Conservation (phyloP, 2,888 invertebrate species). For the Rambutsinella grinnellia region DNA sequence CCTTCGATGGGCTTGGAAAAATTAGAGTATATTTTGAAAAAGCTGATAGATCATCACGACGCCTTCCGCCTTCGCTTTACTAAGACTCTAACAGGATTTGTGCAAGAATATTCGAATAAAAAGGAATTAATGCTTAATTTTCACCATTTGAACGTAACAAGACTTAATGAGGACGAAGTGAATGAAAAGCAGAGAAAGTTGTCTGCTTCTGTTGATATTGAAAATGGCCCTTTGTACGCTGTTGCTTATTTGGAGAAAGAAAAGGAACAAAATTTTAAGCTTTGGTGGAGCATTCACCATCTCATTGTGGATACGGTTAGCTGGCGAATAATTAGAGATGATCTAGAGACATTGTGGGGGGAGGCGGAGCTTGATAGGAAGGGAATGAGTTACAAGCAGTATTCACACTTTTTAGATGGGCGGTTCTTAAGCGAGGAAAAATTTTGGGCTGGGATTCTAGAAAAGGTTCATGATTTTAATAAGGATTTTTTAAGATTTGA, state of each 20-base stretch:
- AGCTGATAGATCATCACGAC: not conserved
- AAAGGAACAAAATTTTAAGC: not conserved
- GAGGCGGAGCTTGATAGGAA: not conserved
- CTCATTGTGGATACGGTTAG: constrained; percentile 15
- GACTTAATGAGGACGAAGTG: not conserved
- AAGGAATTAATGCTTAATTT: too few relatives aligned
- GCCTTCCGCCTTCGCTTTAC: not conserved
- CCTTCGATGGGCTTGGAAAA: constrained; percentile 5
- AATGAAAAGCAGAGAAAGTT: not conserved
- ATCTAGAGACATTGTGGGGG: constrained; percentile 1
- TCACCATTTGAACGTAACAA: too few relatives aligned
- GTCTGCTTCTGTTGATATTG: not conserved
- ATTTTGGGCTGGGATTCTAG: too few relatives aligned
- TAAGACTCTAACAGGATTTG: not conserved
- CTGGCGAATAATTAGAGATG: constrained; percentile 8
- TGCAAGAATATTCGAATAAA: too few relatives aligned
- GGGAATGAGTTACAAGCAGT: not conserved
- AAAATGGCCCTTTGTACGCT: not conserved
- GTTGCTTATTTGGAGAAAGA: not conserved
- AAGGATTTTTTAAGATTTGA: too few relatives aligned
- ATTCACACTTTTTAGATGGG: not conserved
- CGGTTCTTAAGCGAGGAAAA: too few relatives aligned
- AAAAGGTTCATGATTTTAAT: too few relatives aligned
- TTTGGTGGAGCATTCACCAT: constrained; percentile 1
- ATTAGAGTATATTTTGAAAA: not conserved